Evolutionary conservation across 2,797 vertebrate species (phyloP), one percentile per base, ranked within the genome.

Genomic region (Jordanella pulchra): DNA sequence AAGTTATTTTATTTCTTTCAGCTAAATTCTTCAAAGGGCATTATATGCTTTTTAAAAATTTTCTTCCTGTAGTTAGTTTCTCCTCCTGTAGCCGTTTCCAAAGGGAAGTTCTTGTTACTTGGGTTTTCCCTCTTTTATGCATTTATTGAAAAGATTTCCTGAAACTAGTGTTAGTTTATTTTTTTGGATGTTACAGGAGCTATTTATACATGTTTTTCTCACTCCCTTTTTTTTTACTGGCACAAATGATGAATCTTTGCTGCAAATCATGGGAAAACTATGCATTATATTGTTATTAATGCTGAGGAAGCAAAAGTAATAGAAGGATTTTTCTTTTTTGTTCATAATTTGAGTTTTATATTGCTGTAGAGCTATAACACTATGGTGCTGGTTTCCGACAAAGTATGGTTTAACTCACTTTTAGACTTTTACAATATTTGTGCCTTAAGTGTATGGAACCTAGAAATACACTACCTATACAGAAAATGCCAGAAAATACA

Each of bases 391-490:
- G 17, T 82, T 76, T 78, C 56, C 44, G 48, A 13, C 56, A 25
- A 56, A 45, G 55, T 60, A 30, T 67, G 76, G 83, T 77, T 53
- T 65, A 25, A 70, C 73, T 79, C 73, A 76, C 64, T 74, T 64
- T 76, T 51, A 74, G 73, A 72, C 83, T 76, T 68, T 89, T 83
- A 80, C 73, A 80, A 76, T 70, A 63, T 77, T 51, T 3, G 86
- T 90, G 89, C 89, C 87, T 91, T 91, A 83, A 69, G 42, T 74
- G 75, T 80, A 79, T 83, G 67, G 77, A 66, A 32, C 13, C 10
- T 75, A 75, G 12, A 70, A 76, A 71, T 32, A 84, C 56, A 79
- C 58, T 78, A 79, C 51, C 51, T 4, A 73, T 73, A 72, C 78
- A 87, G n/a, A n/a, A n/a, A n/a, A 30, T 80, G 71, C 68, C 82